Evolutionary conservation across 2,888 invertebrate species (phyloP).

Genomic region (Diaprepes abbreviatus): DNA sequence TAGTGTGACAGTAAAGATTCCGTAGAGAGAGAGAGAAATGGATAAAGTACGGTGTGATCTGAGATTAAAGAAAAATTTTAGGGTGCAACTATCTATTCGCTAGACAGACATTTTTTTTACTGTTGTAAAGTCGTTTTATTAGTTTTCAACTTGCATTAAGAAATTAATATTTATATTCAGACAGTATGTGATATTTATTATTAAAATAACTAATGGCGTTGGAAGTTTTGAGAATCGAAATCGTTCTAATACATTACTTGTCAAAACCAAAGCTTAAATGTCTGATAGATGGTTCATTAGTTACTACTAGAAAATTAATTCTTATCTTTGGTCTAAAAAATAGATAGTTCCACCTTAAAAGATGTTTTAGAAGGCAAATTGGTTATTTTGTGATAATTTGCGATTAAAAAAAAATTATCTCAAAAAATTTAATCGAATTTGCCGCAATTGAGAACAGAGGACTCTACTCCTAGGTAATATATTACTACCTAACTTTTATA

Average conservation of each 20-base stretch:
- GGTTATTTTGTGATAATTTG: constrained; percentile 38
- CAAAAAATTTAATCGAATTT: constrained; percentile 25
- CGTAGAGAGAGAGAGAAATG: constrained; percentile 15
- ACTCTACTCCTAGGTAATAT: constrained; percentile 41
- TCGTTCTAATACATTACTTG: too few species aligned
- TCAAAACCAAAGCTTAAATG: too few species aligned
- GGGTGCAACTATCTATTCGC: constrained; percentile 4
- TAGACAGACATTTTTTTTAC: background rate
- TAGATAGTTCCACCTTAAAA: background rate
- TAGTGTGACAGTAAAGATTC: constrained; percentile 35
- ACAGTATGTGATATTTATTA: too few species aligned
- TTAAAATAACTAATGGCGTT: too few species aligned
- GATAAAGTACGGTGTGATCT: constrained; percentile 21
- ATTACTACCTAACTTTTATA: constrained; percentile 55
- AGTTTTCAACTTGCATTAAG: too few species aligned
- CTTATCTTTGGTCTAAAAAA: background rate
- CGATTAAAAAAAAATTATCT: constrained; percentile 9
- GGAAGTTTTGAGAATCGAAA: too few species aligned
- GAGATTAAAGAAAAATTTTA: constrained; percentile 1
- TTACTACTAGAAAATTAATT: too few species aligned
- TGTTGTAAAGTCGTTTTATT: too few species aligned
- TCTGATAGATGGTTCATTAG: too few species aligned
- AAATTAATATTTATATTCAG: too few species aligned
- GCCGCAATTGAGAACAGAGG: constrained; percentile 21
- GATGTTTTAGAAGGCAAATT: constrained; percentile 21